A percentile compares a stretch with the other conserved stretches of the same genome.
These are phyloP conservation scores for Manacus vitellinus DNA, from an alignment of 2,113 vertebrate species.

Conservation along the genomic window DNA sequence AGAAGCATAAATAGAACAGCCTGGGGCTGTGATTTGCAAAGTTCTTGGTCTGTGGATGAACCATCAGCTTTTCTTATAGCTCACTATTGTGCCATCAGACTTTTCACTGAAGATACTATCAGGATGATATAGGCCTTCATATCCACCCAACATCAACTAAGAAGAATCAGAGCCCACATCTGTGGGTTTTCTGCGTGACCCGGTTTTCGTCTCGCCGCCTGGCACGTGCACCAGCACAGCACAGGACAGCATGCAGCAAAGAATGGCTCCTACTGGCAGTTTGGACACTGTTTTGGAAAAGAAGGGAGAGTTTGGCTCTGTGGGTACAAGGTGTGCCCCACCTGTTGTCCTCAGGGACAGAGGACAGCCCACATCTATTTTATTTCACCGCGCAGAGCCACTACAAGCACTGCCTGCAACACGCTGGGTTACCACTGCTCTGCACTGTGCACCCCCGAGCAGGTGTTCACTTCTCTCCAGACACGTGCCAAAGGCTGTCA, in stretches of 20 bases:
- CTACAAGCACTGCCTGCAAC: not conserved
- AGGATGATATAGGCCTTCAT: not conserved
- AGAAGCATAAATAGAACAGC: constrained; percentile 34
- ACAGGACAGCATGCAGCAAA: not conserved
- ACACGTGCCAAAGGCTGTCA: not conserved
- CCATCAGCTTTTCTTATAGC: not conserved
- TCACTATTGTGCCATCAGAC: not conserved
- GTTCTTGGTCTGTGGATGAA: not conserved
- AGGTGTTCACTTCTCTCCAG: not conserved
- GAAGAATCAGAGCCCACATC: not conserved
- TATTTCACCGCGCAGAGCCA: accelerated
- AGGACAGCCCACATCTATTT: not conserved
- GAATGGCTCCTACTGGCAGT: not conserved
- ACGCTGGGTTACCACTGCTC: not conserved
- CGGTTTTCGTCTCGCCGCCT: accelerated
- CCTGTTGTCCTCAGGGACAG: not conserved
- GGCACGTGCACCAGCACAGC: accelerated
- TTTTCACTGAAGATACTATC: not conserved
- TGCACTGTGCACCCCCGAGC: not conserved
- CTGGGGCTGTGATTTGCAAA: constrained; percentile 14
- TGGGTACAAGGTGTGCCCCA: not conserved
- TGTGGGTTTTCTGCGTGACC: accelerated
- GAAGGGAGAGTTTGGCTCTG: not conserved
- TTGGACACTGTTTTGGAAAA: not conserved
- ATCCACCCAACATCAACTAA: not conserved